Evolutionary conservation across 1,140 invertebrate species (phyloP), one percentile per base, ranked within the genome.

Genomic region (Metaphire vulgaris): DNA sequence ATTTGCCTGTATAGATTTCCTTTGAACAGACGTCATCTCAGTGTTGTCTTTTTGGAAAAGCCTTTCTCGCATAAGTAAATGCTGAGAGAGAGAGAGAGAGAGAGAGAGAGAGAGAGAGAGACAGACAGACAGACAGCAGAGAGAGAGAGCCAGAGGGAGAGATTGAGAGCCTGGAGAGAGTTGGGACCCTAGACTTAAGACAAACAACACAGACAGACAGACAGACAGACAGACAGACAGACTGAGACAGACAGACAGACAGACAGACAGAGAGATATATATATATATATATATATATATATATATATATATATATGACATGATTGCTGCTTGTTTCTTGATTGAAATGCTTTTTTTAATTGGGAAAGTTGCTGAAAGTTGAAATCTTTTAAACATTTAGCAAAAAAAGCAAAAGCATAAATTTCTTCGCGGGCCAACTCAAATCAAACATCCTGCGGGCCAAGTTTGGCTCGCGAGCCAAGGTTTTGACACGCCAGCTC

Each of bases 151-250:
- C n/a, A n/a, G n/a, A n/a, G n/a, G n/a, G n/a, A n/a, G n/a, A n/a
- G n/a, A n/a, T n/a, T n/a, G n/a, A n/a, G n/a, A n/a, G n/a, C n/a
- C n/a, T n/a, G n/a, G n/a, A n/a, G n/a, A n/a, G n/a, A n/a, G n/a
- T n/a, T n/a, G n/a, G n/a, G n/a, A n/a, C n/a, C n/a, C n/a, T n/a
- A n/a, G n/a, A n/a, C n/a, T n/a, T n/a, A n/a, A n/a, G n/a, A n/a
- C n/a, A n/a, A n/a, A n/a, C n/a, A n/a, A 56, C 6, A 56, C 41
- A 56, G 41, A 56, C 41, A 56, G 41, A 56, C 41, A 56, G 41
- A 56, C 41, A 56, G 41, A 56, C 41, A 56, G 41, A 56, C 41
- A 56, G 41, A 56, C 41, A 56, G 41, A 56, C 41, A 56, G 41
- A 56, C 41, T 12, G 41, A 56, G 41, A 56, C 41, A 56, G 6